Conservation (phyloP, 2,888 invertebrate genomes). For the Allacma fusca region DNA sequence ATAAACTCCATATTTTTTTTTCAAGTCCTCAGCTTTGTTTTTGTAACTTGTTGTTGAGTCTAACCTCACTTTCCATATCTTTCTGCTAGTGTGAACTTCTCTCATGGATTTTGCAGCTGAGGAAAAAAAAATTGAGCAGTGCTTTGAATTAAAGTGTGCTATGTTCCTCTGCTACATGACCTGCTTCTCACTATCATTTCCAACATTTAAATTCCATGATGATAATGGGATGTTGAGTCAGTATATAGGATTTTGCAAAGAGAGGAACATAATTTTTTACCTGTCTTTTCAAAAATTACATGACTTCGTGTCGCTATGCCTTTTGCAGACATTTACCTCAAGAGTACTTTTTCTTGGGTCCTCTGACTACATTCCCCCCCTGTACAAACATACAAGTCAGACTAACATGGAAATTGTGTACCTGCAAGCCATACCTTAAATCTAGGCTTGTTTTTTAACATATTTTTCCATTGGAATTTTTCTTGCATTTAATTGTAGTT, state of each 20-base stretch:
- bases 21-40: too few species aligned
- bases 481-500: constrained; percentile 1
- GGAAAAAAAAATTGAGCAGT: not conserved
- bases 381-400: not conserved
- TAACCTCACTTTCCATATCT: not conserved
- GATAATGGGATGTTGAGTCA: not conserved
- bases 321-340: too few species aligned
- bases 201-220: constrained; percentile 8
- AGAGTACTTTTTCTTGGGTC: too few species aligned
- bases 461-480: constrained; percentile 4
- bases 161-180: not conserved
- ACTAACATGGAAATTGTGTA: not conserved
- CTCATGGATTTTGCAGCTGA: not conserved
- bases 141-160: not conserved
- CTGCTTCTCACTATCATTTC: not conserved
- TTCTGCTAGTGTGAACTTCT: not conserved
- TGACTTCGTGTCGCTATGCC: not conserved
- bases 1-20: too few species aligned
- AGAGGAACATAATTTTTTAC: not conserved
- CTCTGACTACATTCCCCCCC: not conserved
- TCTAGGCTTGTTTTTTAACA: not conserved
- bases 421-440: not conserved
- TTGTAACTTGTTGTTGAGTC: not conserved
- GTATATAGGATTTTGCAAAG: constrained; percentile 5
- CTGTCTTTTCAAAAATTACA: not conserved